Base-by-base conservation (phyloP, 2,113 vertebrate genomes). In the Pogona vitticeps region DNA sequence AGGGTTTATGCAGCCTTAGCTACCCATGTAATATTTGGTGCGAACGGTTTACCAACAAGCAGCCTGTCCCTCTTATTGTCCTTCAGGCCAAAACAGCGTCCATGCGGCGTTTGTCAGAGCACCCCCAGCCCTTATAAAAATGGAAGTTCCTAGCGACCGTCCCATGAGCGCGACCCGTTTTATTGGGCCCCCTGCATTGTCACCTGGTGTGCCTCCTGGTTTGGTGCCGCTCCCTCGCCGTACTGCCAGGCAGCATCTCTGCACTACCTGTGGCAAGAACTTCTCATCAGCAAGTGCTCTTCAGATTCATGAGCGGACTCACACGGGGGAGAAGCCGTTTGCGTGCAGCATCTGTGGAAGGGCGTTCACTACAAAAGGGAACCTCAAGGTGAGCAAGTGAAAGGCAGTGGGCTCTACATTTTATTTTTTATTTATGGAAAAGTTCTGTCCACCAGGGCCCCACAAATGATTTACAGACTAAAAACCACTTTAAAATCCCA, bases 321-420 rank as follows among this genome's bases (percentile, higher is more conserved):
- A 99, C 85, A 99, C 99, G 0, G 99, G 99, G 6, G 99, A 99
- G 96, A 99, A 99, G 94, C 99, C 99, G 0, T 99, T 99, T 36
- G 98, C 96, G 42, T 99, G 98, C 91, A 98, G 97, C 90, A 97
- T 99, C 81, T 99, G 99, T 70, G 98, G 98, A 80, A 96, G 98
- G 80, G 99, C 99, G 13, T 99, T 99, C 63, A 99, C 99, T 87
- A 99, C 99, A 1, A 99, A 99, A 82, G 99, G 99, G 90, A 99
- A 99, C 92, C 95, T 99, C 20, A 99, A 99, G 97, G 99, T 99
- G 93, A 71, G 88, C 77, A 18, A 15, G 26, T 6, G 8, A 21
- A 75, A 42, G 59, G 59, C 38, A 3, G 23, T 13, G 8, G 38
- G 79, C 38, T 20, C 6, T 56, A 6, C 70, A 36, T 61, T n/a